These are phyloP conservation scores for Enteromius argenteus DNA, from an alignment of 2,797 vertebrate genomes.

Conservation along the genomic window DNA sequence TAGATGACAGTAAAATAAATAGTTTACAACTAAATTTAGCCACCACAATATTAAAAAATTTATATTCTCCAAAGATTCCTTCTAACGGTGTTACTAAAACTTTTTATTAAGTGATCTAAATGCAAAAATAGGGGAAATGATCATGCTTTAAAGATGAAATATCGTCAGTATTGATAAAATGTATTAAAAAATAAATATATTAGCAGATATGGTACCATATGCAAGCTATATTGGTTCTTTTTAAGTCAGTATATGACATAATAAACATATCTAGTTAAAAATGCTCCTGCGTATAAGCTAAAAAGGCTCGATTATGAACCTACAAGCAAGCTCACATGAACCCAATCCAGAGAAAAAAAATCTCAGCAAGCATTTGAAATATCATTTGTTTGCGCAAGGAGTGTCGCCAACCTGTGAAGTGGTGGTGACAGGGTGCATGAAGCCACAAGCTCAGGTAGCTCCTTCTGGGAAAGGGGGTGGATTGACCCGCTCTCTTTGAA, in stretches of 20 bases:
- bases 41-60: background rate
- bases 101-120: background rate
- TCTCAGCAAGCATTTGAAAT: slow-evolving; percentile 50
- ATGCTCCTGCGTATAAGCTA: background rate
- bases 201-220: background rate
- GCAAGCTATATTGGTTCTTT: background rate
- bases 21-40: background rate
- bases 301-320: slow-evolving; percentile 11
- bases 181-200: background rate
- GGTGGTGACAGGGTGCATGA: slow-evolving; percentile 76
- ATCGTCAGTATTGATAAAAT: background rate
- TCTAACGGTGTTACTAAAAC: background rate
- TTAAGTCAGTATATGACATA: background rate
- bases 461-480: slow-evolving; percentile 70
- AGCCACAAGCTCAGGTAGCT: slow-evolving; percentile 41
- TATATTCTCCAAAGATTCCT: background rate
- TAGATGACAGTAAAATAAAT: background rate
- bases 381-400: slow-evolving; percentile 77
- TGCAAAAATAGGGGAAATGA: background rate
- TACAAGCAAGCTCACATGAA: slow-evolving; percentile 19
- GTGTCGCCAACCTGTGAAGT: slow-evolving; percentile 77
- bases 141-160: background rate
- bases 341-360: slow-evolving; percentile 32
- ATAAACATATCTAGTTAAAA: slow-evolving; percentile 13
- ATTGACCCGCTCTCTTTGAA: slow-evolving; percentile 71